These are phyloP conservation scores for Aporophyla lueneburgensis DNA, from an alignment of 2,888 invertebrate genomes.

Conservation along the genomic window DNA sequence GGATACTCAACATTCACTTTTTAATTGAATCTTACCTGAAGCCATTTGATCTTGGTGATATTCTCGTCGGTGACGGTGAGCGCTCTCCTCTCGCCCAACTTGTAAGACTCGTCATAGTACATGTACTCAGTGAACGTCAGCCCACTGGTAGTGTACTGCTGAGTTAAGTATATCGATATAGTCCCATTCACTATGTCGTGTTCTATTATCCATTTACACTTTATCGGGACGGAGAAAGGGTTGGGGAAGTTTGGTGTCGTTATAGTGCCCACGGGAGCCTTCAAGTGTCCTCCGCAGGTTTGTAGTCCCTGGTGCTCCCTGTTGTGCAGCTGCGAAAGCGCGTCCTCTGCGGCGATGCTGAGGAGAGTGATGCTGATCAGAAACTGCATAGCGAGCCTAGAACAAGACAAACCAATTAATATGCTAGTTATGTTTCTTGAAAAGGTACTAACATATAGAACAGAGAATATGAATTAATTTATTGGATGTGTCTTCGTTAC, in stretches of 20 bases:
- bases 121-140: constrained; percentile 94
- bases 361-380: constrained; percentile 68
- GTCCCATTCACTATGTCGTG: constrained; percentile 94
- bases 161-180: constrained; percentile 96
- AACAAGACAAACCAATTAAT: constrained; percentile 6
- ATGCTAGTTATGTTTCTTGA: neutral
- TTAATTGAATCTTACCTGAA: neutral
- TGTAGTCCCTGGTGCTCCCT: constrained; percentile 85
- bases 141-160: constrained; percentile 95
- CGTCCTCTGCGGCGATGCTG: constrained; percentile 75
- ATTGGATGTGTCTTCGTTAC: constrained; percentile 50
- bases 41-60: constrained; percentile 92
- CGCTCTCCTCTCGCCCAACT: constrained; percentile 92
- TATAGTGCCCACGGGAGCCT: constrained; percentile 93
- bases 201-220: constrained; percentile 96
- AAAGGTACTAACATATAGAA: constrained; percentile 37
- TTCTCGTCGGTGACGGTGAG: constrained; percentile 94
- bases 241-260: constrained; percentile 97
- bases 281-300: constrained; percentile 92
- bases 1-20: too few species aligned
- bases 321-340: constrained; percentile 76
- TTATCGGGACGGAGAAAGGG: constrained; percentile 95
- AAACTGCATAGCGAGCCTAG: neutral
- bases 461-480: constrained; percentile 64
- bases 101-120: constrained; percentile 93